Conservation (phyloP, 1,140 invertebrate species). For the Samia ricini region DNA sequence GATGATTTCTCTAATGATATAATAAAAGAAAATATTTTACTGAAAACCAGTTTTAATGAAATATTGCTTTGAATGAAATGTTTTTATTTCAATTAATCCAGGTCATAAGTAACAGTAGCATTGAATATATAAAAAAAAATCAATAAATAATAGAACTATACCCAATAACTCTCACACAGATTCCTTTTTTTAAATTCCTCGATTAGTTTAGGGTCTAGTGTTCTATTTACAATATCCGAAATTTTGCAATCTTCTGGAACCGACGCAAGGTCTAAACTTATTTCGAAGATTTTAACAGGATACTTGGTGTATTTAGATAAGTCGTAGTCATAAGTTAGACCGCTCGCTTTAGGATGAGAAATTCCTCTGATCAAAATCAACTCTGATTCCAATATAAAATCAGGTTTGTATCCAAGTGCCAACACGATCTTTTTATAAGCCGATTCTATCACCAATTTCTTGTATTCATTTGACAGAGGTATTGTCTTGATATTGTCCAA, state of each 20-base stretch:
- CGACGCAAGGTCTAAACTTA: constrained; percentile 16
- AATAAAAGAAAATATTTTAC: too few relatives aligned
- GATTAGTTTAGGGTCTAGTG: constrained; percentile 4
- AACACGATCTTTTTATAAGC: constrained; percentile 22
- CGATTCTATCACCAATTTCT: constrained; percentile 15
- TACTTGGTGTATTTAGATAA: constrained; percentile 22
- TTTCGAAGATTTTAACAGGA: constrained; percentile 20
- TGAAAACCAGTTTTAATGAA: too few relatives aligned
- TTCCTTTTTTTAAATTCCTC: constrained; percentile 16
- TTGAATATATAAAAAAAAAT: neutral
- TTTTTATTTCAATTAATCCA: too few relatives aligned
- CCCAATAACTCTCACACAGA: constrained; percentile 9
- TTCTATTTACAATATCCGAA: constrained; percentile 20
- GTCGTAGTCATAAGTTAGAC: constrained; percentile 21
- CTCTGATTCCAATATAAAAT: constrained; percentile 26
- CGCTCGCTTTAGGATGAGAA: constrained; percentile 9
- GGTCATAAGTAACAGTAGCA: too few relatives aligned
- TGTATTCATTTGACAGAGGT: constrained; percentile 23
- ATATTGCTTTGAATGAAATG: too few relatives aligned
- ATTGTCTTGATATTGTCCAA: neutral
- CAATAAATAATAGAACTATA: neutral
- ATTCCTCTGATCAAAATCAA: constrained; percentile 22
- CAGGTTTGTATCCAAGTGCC: constrained; percentile 21
- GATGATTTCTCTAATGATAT: too few relatives aligned
- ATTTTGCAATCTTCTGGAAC: constrained; percentile 20